Conservation (phyloP, 2,888 invertebrate genomes). For the Athetis lepigone region DNA sequence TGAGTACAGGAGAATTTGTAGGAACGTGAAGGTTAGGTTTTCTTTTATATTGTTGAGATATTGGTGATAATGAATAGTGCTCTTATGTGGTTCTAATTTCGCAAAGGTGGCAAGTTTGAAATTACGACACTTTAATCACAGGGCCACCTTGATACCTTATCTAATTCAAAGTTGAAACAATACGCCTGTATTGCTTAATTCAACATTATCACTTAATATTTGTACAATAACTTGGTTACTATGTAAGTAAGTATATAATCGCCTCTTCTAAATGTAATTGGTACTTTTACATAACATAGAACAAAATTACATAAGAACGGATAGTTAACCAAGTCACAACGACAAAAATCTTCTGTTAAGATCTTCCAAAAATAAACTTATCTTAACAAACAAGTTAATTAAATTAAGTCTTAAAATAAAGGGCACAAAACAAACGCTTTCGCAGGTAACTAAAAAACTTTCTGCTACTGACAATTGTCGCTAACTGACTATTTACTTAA, state of each 20-base stretch:
- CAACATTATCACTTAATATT: no score
- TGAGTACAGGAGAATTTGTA: not conserved
- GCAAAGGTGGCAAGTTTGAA: no score
- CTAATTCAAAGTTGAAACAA: no score
- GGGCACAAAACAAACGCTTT: slow-evolving; percentile 43
- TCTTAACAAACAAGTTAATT: slow-evolving; percentile 27
- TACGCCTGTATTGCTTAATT: no score
- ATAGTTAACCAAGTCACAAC: not conserved
- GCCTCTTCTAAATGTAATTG: not conserved
- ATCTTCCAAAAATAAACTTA: slow-evolving; percentile 21
- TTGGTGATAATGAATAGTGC: no score
- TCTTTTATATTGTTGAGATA: not conserved
- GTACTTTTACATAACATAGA: not conserved
- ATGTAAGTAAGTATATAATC: no score
- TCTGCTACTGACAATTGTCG: slow-evolving; percentile 54
- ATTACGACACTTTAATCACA: no score
- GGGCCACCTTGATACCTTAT: no score
- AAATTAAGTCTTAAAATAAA: slow-evolving; percentile 41
- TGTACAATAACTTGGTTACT: no score
- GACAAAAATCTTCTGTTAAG: slow-evolving; percentile 7
- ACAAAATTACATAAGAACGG: not conserved
- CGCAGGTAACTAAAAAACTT: slow-evolving; percentile 50
- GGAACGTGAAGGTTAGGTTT: not conserved
- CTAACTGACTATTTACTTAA: slow-evolving; percentile 66
- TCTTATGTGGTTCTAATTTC: no score